phyloP scores from a whole-genome alignment of 2,888 invertebrate species.

The Tetanocera ferruginea region DNA sequence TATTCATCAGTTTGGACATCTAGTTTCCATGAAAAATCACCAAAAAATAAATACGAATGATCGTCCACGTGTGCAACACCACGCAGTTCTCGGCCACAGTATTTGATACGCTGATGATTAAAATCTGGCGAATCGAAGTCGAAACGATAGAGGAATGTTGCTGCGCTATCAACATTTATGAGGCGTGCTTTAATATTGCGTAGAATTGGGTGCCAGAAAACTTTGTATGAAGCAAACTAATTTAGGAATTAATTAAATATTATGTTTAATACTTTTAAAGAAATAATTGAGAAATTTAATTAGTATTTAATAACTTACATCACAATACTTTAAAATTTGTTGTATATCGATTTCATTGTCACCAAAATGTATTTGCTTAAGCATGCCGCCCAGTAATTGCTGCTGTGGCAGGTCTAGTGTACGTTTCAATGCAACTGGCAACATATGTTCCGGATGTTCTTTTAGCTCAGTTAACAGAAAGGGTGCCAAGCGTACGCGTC shows the following conservation, averaged over 20 bases:
- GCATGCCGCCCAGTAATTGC: slow-evolving; percentile 48
- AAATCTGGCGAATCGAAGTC: slow-evolving; percentile 66
- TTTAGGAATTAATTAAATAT: slow-evolving; percentile 35
- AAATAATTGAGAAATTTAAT: no score
- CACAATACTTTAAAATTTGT: slow-evolving; percentile 62
- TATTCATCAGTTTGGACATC: slow-evolving; percentile 60
- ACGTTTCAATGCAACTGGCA: slow-evolving; percentile 59
- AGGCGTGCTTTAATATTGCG: slow-evolving; percentile 57
- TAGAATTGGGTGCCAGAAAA: slow-evolving; percentile 66
- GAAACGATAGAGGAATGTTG: slow-evolving; percentile 67
- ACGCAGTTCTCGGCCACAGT: slow-evolving; percentile 59
- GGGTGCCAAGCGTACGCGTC: slow-evolving; percentile 54
- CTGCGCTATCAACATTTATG: slow-evolving; percentile 41
- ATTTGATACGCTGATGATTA: slow-evolving; percentile 63
- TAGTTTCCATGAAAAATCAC: slow-evolving; percentile 59
- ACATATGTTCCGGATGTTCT: slow-evolving; percentile 57
- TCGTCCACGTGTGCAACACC: slow-evolving; percentile 68
- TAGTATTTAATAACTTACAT: slow-evolving; percentile 55
- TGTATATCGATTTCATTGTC: slow-evolving; percentile 59
- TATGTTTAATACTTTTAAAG: no score
- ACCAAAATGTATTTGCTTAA: slow-evolving; percentile 56
- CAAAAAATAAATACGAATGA: slow-evolving; percentile 66
- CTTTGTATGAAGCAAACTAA: slow-evolving; percentile 64
- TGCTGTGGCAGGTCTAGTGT: slow-evolving; percentile 51
- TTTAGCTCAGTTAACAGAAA: slow-evolving; percentile 55